Base-by-base conservation (phyloP, 2,797 vertebrate genomes). In the Artibeus jamaicensis region DNA sequence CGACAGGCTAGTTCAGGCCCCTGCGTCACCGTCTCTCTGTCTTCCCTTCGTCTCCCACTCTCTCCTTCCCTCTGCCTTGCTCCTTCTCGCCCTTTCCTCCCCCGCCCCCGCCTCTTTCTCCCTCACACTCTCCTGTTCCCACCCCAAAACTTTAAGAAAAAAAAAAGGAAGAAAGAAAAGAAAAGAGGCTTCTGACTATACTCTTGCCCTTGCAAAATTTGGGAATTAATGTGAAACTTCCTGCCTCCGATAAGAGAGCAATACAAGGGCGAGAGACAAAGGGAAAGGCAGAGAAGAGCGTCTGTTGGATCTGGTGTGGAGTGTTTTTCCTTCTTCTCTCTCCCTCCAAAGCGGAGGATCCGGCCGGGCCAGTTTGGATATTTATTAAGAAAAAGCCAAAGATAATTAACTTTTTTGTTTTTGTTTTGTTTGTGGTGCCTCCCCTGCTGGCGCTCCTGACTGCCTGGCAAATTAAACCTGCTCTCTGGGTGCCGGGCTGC, bases 381-480 rank as follows among this genome's bases (percentile, higher is more conserved):
- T 99, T 98, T 99, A 99, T 99, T 99, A 98, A 99, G 98, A 98
- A 98, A 98, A 98, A 98, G 98, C 98, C 98, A 98, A 98, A 98
- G 98, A 98, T 99, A 98, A 98, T 99, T 98, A 98, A 98, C 98
- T 98, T 98, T 98, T 98, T 98, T 98, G 98, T 98, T 98, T 98
- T 98, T 99, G 98, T 98, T 98, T 98, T 98, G 98, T 98, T 98
- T 99, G 98, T 15, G 95, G 98, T 98, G 97, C 98, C 98, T 98
- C 98, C 97, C 98, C 98, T 98, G 94, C 97, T 98, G 98, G 98
- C 98, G 98, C 98, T 98, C 98, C 98, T 98, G 89, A 97, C 98
- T 98, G 98, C 98, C 97, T 98, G 98, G 98, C 97, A 98, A 98
- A 98, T 98, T 98, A 98, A 98, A 98, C 96, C 74, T 97, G 98